Percentiles rank a stretch among this genome's conserved stretches.
Conservation (phyloP, 2,888 invertebrate genomes). For the Drosophila meridionalis region DNA sequence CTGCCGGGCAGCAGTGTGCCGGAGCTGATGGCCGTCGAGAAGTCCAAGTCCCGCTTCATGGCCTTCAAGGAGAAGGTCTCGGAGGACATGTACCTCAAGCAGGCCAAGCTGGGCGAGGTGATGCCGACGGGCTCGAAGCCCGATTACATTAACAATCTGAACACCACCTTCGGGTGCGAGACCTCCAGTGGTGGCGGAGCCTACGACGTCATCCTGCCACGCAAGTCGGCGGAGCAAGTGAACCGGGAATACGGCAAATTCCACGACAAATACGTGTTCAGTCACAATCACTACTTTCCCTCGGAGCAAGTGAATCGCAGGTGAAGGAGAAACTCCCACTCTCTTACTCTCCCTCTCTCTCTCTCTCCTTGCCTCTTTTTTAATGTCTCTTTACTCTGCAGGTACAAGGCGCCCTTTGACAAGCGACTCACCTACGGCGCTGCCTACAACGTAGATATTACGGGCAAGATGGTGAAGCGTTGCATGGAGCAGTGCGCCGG, state of each 20-base stretch:
- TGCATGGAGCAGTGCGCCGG: conserved; percentile 67
- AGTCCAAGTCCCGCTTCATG: conserved; percentile 78
- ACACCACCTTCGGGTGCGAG: conserved; percentile 67
- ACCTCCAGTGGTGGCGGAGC: conserved; percentile 20
- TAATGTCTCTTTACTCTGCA: conserved; percentile 20
- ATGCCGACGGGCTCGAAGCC: conserved; percentile 73
- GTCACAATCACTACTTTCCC: conserved; percentile 82
- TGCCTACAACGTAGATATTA: conserved; percentile 37
- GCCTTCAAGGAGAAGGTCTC: conserved; percentile 80
- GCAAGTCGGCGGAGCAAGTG: conserved; percentile 66
- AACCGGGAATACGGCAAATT: conserved; percentile 65
- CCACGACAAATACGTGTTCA: conserved; percentile 79
- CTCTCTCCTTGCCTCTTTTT: background rate
- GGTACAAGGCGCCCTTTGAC: conserved; percentile 69
- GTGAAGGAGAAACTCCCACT: conserved; percentile 42
- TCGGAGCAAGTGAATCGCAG: conserved; percentile 73
- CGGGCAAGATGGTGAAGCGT: conserved; percentile 66
- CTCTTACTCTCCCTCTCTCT: background rate
- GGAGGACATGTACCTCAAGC: conserved; percentile 80
- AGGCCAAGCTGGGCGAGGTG: conserved; percentile 65
- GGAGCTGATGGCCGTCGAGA: conserved; percentile 71
- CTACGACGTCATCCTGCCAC: conserved; percentile 65
- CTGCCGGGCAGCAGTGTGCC: conserved; percentile 58
- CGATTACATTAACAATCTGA: conserved; percentile 71
- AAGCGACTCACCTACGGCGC: conserved; percentile 57